Conservation (phyloP, 2,888 invertebrate genomes). For the Margaritifera margaritifera region DNA sequence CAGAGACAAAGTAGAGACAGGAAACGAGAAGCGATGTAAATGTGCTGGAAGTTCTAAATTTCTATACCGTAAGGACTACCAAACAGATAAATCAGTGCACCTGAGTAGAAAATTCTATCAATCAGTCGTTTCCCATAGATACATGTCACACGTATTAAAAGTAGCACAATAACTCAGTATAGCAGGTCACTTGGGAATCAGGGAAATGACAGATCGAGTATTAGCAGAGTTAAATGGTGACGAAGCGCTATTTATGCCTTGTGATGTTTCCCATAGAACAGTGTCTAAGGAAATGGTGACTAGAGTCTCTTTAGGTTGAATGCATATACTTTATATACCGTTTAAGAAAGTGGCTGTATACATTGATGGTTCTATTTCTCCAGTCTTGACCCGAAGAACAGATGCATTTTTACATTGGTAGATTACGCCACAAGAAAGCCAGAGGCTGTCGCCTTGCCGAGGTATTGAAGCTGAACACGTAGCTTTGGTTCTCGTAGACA, state of each 20-base stretch:
- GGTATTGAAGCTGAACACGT: constrained; percentile 1
- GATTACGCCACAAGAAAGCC: background rate
- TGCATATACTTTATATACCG: background rate
- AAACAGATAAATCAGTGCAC: too few relatives aligned
- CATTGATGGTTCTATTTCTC: background rate
- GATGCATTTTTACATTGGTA: background rate
- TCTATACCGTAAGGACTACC: too few relatives aligned
- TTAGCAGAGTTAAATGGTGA: too few relatives aligned
- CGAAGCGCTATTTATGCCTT: too few relatives aligned
- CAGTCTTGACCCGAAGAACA: background rate
- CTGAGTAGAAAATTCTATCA: too few relatives aligned
- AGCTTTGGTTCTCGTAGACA: constrained; percentile 3
- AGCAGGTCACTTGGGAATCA: background rate
- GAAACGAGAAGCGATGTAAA: too few relatives aligned
- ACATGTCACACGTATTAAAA: background rate
- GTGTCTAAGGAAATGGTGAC: background rate
- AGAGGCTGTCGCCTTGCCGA: background rate
- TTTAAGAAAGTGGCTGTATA: background rate
- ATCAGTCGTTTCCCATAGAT: too few relatives aligned
- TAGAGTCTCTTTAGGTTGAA: too few relatives aligned
- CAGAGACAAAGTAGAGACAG: too few relatives aligned
- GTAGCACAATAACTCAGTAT: background rate
- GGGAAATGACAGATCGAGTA: background rate
- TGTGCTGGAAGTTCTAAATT: too few relatives aligned
- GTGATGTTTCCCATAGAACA: background rate